Percentiles rank a stretch among this genome's conserved stretches.
Evolutionary conservation across 2,888 invertebrate genomes (phyloP).

Genomic region (Pseudanteris insignis): DNA sequence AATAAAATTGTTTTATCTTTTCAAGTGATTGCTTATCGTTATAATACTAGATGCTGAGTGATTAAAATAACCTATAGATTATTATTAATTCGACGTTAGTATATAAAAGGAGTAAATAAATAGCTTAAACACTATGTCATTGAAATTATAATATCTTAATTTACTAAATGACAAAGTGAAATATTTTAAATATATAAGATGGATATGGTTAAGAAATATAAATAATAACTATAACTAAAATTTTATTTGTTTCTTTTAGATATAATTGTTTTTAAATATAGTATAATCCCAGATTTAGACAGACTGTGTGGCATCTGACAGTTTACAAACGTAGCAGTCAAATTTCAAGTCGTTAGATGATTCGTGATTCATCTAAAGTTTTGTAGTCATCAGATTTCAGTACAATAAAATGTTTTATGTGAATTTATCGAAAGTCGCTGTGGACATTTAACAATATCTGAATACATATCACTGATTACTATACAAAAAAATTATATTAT

Average conservation of each 20-base stretch:
- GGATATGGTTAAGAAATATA: too few relatives aligned
- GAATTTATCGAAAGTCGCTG: neutral
- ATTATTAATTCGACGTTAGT: too few relatives aligned
- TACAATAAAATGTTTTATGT: conserved; percentile 3
- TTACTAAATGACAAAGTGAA: too few relatives aligned
- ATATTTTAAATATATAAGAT: too few relatives aligned
- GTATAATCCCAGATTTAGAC: conserved; percentile 23
- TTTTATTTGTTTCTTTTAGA: conserved; percentile 25
- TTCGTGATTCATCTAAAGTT: conserved; percentile 2
- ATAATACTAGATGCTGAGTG: too few relatives aligned
- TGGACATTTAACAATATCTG: conserved; percentile 5
- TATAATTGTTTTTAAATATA: conserved; percentile 29
- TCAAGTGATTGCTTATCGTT: too few relatives aligned
- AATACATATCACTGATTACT: conserved; percentile 2
- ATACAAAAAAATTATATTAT: conserved; percentile 5
- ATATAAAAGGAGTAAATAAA: too few relatives aligned
- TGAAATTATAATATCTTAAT: neutral
- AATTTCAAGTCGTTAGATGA: conserved; percentile 10
- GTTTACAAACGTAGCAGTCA: conserved; percentile 25
- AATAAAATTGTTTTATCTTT: too few relatives aligned
- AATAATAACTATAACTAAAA: conserved; percentile 17
- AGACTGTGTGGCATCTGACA: conserved; percentile 23
- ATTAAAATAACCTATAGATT: too few relatives aligned
- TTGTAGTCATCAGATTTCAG: conserved; percentile 10
- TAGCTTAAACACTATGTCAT: neutral